A percentile compares a stretch with the other conserved stretches of the same genome.
These are phyloP conservation scores for Drosophila neotestacea DNA, from an alignment of 2,888 invertebrate genomes.

Conservation along the genomic window DNA sequence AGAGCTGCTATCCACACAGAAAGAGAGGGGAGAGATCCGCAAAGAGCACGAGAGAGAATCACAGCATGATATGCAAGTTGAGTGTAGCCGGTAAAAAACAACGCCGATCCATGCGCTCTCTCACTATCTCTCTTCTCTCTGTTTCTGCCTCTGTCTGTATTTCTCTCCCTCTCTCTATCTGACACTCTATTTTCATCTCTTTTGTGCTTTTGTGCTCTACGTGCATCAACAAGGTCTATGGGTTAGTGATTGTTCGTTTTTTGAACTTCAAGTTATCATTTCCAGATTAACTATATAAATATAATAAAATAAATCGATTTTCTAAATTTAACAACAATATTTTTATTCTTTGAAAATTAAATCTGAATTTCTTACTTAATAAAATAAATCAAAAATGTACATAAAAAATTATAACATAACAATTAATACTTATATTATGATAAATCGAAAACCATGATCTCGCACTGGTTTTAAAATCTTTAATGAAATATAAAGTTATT, in stretches of 20 bases:
- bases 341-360: too few relatives aligned
- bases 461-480: too few relatives aligned
- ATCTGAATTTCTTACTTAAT: too few relatives aligned
- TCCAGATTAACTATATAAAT: not conserved
- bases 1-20: slow-evolving; percentile 8
- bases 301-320: too few relatives aligned
- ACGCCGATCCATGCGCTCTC: not conserved
- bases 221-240: not conserved
- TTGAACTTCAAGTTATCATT: not conserved
- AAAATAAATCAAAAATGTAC: too few relatives aligned
- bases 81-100: slow-evolving; percentile 18
- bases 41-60: slow-evolving; percentile 12
- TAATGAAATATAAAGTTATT: too few relatives aligned
- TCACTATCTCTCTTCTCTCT: too few relatives aligned
- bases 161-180: slow-evolving; percentile 7
- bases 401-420: too few relatives aligned
- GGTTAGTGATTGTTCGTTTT: not conserved
- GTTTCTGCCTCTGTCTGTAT: too few relatives aligned
- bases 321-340: too few relatives aligned
- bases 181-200: slow-evolving; percentile 23
- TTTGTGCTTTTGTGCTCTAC: slow-evolving; percentile 21
- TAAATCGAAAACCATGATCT: too few relatives aligned
- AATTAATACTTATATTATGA: too few relatives aligned
- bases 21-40: slow-evolving; percentile 9
- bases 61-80: not conserved